Evolutionary conservation across 2,888 invertebrate genomes (phyloP), one percentile per base, ranked within the genome.

Genomic region (Clusia tigrina): DNA sequence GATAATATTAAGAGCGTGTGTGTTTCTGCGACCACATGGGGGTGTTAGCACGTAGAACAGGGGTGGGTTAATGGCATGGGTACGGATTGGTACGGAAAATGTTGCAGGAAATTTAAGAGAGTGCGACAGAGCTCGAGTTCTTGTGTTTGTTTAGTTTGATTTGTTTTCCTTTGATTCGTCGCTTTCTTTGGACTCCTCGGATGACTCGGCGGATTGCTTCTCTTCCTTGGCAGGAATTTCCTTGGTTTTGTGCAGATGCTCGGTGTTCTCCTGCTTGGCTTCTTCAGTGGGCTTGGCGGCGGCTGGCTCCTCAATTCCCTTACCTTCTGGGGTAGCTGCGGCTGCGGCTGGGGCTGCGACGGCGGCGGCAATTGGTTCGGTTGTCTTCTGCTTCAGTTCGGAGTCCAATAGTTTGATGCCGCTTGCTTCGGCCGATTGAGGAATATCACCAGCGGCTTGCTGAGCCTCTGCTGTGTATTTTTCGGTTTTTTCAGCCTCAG

Each of bases 141-240:
- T 5, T 23, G 52, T 67, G 18, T 64, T 63, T 37, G 55, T 55
- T 62, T 72, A 71, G 65, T 72, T 69, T 24, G 73, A 71, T 68
- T 71, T 71, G 58, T 71, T 72, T 69, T 81, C 78, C 67, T 75
- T 75, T 61, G 79, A 76, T 71, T 78, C 78, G 60, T 74, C 70
- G 65, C 77, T 81, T 66, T 81, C 78, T 71, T 79, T 77, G 54
- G 81, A 78, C 67, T 78, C 77, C 63, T 77, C 74, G 42, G 76
- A 74, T 48, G 67, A 71, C 56, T 72, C 71, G 26, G 72, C 66
- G 20, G 76, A 71, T 66, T 73, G 65, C 65, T 74, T 74, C 65
- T 57, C 71, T 62, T 58, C 64, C 71, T 60, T 71, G 37, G n/a
- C 71, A 78, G 66, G 61, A 59, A 67, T 72, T 71, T 56, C 71